A percentile compares a stretch with the other conserved stretches of the same genome.
phyloP scores from a whole-genome alignment of 2,113 vertebrate genomes.

The Bungarus multicinctus region DNA sequence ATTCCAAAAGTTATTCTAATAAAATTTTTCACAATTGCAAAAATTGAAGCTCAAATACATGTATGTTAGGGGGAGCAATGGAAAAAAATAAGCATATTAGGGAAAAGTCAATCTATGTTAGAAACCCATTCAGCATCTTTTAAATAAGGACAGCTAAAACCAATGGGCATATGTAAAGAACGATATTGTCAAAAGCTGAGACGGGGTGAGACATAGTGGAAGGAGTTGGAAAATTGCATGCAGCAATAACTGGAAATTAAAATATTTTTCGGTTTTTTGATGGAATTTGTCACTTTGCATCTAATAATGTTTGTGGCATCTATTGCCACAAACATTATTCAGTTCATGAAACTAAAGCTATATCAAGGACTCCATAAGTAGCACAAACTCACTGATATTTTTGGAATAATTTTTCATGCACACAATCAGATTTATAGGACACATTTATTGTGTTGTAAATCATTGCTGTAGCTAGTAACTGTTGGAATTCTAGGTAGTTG shows the following conservation, averaged over 20 bases:
- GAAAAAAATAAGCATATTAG: neutral
- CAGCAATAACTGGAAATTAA: neutral
- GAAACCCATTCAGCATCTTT: neutral
- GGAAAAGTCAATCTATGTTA: neutral
- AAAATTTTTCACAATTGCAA: neutral
- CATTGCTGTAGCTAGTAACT: neutral
- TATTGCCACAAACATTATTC: neutral
- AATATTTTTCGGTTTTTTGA: neutral
- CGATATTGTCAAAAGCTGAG: neutral
- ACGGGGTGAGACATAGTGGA: neutral
- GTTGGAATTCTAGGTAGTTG: neutral
- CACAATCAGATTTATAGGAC: neutral
- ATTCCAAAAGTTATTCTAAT: neutral
- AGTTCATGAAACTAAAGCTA: neutral
- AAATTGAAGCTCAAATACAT: neutral
- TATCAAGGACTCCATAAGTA: neutral
- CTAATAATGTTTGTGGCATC: too few relatives aligned
- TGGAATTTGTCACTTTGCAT: neutral
- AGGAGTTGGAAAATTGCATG: neutral
- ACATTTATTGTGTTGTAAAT: neutral
- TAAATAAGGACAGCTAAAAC: neutral
- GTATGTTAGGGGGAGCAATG: neutral
- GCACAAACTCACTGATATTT: neutral
- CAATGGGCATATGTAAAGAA: neutral
- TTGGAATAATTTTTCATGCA: neutral